These are phyloP conservation scores for Nemotelus nigrinus DNA, from an alignment of 2,888 invertebrate genomes.

Conservation along the genomic window DNA sequence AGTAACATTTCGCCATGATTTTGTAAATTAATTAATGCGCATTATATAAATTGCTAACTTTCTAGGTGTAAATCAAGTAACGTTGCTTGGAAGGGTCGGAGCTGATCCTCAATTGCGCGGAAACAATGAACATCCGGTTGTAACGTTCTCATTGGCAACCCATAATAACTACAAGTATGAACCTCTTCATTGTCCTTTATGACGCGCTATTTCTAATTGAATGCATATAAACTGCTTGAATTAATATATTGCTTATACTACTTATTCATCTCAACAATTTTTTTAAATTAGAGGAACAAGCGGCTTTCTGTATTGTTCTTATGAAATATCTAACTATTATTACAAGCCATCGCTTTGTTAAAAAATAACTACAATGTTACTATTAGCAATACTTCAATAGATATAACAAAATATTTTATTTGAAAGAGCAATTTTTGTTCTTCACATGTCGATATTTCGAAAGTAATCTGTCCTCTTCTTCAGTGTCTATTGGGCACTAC, in stretches of 20 bases:
- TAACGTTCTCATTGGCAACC: constrained; percentile 90
- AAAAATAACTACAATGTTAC: too few relatives aligned
- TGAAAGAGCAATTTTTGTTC: too few relatives aligned
- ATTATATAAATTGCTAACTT: background rate
- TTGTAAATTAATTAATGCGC: background rate
- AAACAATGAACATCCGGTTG: constrained; percentile 81
- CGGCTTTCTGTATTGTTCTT: background rate
- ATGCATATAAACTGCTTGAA: too few relatives aligned
- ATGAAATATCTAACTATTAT: background rate
- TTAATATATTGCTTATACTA: too few relatives aligned
- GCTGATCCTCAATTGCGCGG: constrained; percentile 90
- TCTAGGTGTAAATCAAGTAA: constrained; percentile 83
- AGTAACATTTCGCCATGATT: constrained; percentile 47
- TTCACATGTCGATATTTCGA: too few relatives aligned
- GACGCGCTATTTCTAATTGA: background rate
- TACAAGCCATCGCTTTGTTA: too few relatives aligned
- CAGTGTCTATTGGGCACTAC: too few relatives aligned
- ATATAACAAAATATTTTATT: too few relatives aligned
- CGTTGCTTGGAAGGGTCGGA: constrained; percentile 86
- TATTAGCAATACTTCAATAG: too few relatives aligned
- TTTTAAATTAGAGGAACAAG: background rate
- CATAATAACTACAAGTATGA: constrained; percentile 80
- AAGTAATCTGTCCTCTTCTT: too few relatives aligned
- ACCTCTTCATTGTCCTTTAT: background rate
- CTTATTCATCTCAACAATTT: too few relatives aligned